Conservation (phyloP, 2,888 invertebrate genomes). For the Xestia c-nigrum region DNA sequence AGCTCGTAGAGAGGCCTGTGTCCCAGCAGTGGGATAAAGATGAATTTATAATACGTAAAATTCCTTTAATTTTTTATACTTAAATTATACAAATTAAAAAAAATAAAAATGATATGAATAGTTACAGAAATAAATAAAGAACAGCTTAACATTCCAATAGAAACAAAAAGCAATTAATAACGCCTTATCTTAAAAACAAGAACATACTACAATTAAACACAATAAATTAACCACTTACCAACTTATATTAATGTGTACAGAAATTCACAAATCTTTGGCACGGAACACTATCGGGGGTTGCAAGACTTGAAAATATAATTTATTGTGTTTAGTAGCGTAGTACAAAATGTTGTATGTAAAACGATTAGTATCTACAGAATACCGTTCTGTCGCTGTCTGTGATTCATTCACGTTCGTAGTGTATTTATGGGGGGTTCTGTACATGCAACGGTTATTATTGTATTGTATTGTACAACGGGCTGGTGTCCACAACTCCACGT, state of each 20-base stretch:
- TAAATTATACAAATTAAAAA: not conserved
- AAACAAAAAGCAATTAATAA: not conserved
- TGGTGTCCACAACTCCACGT: no score
- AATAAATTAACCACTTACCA: conserved; percentile 27
- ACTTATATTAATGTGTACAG: conserved; percentile 24
- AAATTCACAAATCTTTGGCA: conserved; percentile 56
- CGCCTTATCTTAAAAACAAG: not conserved
- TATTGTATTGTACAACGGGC: no score
- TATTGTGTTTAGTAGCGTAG: conserved; percentile 42
- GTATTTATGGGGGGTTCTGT: conserved; percentile 53
- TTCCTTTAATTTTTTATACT: no score
- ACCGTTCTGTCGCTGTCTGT: conserved; percentile 45
- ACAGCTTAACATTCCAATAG: not conserved
- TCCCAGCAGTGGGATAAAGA: not conserved
- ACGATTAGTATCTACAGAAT: conserved; percentile 62
- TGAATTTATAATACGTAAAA: no score
- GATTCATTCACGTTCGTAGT: conserved; percentile 57
- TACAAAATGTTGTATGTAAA: conserved; percentile 60
- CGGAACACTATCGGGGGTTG: conserved; percentile 27
- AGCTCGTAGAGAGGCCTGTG: not conserved
- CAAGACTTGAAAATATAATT: conserved; percentile 50
- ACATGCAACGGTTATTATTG: conserved; percentile 36
- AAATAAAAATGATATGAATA: not conserved
- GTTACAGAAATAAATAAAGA: not conserved
- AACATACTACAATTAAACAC: not conserved